A percentile compares a stretch with the other conserved stretches of the same genome.
Conservation (phyloP, 2,888 invertebrate genomes). For the Chrysotoxum bicinctum region DNA sequence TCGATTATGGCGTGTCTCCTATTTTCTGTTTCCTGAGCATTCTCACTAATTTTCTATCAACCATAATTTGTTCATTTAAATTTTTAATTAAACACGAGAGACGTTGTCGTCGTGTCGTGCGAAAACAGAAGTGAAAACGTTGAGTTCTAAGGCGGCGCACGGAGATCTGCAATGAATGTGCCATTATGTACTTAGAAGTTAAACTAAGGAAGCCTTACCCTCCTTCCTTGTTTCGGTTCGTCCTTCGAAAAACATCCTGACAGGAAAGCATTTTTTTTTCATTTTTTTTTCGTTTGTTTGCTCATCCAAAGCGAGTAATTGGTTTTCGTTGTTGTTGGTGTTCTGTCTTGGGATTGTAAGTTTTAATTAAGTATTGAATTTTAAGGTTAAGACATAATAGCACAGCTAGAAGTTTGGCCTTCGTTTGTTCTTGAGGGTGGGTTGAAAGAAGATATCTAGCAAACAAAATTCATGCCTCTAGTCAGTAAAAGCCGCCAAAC, state of each 20-base stretch:
- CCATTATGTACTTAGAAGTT: conserved; percentile 62
- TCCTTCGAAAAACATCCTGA: conserved; percentile 19
- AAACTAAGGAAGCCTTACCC: conserved; percentile 20
- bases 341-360: conserved; percentile 61
- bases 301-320: conserved; percentile 60
- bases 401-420: conserved; percentile 43
- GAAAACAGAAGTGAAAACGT: conserved; percentile 18
- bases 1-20: conserved; percentile 10
- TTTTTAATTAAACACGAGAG: conserved; percentile 69
- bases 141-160: conserved; percentile 27
- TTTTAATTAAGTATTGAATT: conserved; percentile 72
- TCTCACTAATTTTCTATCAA: conserved; percentile 70
- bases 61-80: conserved; percentile 73
- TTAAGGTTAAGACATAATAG: conserved; percentile 50
- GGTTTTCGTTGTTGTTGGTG: conserved; percentile 62
- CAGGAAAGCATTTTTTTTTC: conserved; percentile 47
- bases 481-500: background rate
- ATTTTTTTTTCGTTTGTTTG: conserved; percentile 20
- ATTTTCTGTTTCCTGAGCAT: conserved; percentile 25
- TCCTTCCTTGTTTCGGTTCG: background rate
- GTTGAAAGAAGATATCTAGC: background rate
- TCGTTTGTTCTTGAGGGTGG: conserved; percentile 7
- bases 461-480: background rate
- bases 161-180: conserved; percentile 67
- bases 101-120: background rate